Evolutionary conservation across 2,797 vertebrate genomes (phyloP).

Genomic region (Potorous gilbertii): DNA sequence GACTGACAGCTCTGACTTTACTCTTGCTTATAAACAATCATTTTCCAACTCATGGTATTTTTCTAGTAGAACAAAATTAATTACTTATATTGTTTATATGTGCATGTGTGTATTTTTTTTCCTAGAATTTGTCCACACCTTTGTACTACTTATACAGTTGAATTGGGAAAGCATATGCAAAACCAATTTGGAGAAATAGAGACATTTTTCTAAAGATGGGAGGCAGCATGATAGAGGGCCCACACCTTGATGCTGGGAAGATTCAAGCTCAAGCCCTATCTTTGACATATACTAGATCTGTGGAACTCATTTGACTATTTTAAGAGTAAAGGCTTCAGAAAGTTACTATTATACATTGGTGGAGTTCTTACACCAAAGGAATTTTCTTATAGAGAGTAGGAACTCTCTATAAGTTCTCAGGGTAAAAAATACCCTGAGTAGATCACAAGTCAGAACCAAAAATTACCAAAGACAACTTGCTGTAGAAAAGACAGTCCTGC

Average conservation of each 20-base stretch:
- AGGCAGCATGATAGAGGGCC: too few relatives aligned
- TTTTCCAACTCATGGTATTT: conserved; percentile 53
- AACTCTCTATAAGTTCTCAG: too few relatives aligned
- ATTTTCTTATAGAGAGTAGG: background rate
- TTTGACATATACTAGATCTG: background rate
- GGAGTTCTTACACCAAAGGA: background rate
- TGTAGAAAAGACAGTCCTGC: background rate
- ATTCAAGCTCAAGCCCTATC: background rate
- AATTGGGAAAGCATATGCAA: background rate
- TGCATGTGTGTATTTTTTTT: background rate
- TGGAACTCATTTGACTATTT: background rate
- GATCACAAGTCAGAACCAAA: background rate
- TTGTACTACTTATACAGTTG: background rate
- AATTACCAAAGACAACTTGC: background rate
- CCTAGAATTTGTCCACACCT: background rate
- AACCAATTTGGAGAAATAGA: background rate
- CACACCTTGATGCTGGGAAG: background rate
- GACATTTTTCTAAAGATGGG: background rate
- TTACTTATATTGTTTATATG: conserved; percentile 19
- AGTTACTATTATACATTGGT: background rate
- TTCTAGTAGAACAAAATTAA: conserved; percentile 49
- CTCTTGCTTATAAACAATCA: conserved; percentile 64
- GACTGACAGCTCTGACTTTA: conserved; percentile 70
- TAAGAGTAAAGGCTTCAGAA: background rate
- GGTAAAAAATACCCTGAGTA: background rate